phyloP scores from a whole-genome alignment of 1,140 invertebrate genomes.

The Aphelenchoides avenae region DNA sequence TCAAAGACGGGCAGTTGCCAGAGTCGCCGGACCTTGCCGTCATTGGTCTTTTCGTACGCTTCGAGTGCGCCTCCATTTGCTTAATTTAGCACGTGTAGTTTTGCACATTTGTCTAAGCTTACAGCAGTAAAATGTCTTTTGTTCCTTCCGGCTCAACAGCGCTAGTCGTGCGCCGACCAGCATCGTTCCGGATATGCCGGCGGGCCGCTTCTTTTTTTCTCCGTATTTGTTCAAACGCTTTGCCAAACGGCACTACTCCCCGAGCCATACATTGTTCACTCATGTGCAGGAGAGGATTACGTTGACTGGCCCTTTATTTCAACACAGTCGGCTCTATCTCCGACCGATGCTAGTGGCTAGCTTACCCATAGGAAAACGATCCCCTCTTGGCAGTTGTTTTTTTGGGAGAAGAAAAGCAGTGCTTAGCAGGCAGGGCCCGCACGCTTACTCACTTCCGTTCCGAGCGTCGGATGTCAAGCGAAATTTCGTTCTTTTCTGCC shows the following conservation, averaged over 20 bases:
- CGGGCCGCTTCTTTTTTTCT: not conserved
- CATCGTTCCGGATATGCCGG: conserved; percentile 11
- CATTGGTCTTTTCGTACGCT: conserved; percentile 8
- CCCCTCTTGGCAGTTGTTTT: no score
- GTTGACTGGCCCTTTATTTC: not conserved
- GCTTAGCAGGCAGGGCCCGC: no score
- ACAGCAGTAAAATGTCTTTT: conserved; percentile 12
- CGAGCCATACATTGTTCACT: not conserved
- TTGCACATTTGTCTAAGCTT: conserved; percentile 6
- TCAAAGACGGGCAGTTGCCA: not conserved
- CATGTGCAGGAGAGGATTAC: not conserved
- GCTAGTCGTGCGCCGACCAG: conserved; percentile 9
- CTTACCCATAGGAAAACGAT: not conserved
- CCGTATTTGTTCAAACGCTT: not conserved
- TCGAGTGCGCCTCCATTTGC: conserved; percentile 18
- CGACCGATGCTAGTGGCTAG: not conserved
- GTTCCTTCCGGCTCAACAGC: conserved; percentile 10
- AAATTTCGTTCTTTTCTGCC: no score
- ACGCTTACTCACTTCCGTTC: no score
- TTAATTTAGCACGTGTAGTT: conserved; percentile 7
- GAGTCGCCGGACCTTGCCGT: not conserved
- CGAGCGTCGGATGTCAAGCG: no score
- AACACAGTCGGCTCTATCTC: not conserved
- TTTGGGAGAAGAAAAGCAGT: no score
- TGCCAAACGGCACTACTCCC: not conserved